These are phyloP conservation scores for Zaprionus africanus DNA, from an alignment of 1,140 invertebrate genomes.

Conservation along the genomic window DNA sequence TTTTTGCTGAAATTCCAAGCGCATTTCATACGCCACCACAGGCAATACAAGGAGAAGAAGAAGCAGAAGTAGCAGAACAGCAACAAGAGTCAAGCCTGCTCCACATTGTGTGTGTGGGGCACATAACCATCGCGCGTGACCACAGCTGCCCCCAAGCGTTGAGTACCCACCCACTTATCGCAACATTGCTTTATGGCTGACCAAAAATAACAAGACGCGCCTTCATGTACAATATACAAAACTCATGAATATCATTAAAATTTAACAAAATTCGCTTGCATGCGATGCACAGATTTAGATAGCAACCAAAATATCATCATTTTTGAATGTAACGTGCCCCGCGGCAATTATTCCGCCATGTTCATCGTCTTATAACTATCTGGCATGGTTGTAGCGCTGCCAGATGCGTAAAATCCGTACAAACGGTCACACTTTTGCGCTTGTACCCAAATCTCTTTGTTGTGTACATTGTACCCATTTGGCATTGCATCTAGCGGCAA, in stretches of 20 bases:
- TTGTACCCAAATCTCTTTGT: not conserved
- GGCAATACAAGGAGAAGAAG: conserved; percentile 51
- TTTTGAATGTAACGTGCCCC: conserved; percentile 25
- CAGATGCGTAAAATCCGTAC: not conserved
- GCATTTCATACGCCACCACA: conserved; percentile 78
- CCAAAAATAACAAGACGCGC: conserved; percentile 17
- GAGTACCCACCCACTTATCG: conserved; percentile 54
- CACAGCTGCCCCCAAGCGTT: conserved; percentile 55
- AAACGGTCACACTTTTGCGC: not conserved
- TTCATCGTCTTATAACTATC: not conserved
- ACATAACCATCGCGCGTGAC: conserved; percentile 64
- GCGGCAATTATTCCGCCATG: conserved; percentile 6
- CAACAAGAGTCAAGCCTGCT: conserved; percentile 23
- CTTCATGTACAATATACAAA: conserved; percentile 65
- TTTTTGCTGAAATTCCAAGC: conserved; percentile 73
- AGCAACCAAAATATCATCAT: not conserved
- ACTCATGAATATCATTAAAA: conserved; percentile 78
- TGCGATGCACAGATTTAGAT: conserved; percentile 25
- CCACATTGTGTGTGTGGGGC: conserved; percentile 4
- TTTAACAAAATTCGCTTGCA: conserved; percentile 37
- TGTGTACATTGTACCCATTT: not conserved
- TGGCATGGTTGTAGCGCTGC: not conserved
- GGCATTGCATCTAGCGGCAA: not conserved
- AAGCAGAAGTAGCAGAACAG: conserved; percentile 2
- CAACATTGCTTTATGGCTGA: conserved; percentile 51